Conservation (phyloP, 2,113 vertebrate genomes). For the Stercorarius parasiticus region DNA sequence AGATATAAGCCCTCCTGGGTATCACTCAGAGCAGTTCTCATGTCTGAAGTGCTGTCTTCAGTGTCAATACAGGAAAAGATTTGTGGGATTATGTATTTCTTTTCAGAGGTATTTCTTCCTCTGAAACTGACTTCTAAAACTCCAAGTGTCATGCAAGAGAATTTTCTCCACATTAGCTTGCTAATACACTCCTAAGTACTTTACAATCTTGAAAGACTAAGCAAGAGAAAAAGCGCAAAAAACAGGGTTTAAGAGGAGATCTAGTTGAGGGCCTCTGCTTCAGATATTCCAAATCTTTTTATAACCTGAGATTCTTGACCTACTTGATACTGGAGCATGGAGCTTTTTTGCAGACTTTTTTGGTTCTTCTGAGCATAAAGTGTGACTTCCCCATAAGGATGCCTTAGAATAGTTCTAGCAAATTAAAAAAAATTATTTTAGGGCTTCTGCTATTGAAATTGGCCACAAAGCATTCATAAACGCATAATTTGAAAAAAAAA, state of each 20-base stretch:
- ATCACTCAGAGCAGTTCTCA: neutral
- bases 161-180: neutral
- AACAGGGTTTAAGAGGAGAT: neutral
- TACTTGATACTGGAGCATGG: neutral
- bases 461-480: neutral
- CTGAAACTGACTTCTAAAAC: neutral
- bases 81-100: neutral
- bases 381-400: neutral
- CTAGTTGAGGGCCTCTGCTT: slow-evolving; percentile 21
- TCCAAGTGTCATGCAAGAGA: neutral
- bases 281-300: slow-evolving; percentile 26
- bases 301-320: neutral
- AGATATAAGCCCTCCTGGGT: neutral
- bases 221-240: slow-evolving; percentile 15
- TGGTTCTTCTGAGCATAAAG: neutral
- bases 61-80: neutral
- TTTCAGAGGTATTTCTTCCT: neutral
- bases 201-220: neutral
- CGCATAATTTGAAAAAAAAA: neutral
- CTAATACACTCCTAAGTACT: neutral
- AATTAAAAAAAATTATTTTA: neutral
- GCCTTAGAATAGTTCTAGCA: neutral
- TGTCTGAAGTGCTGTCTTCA: neutral
- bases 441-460: neutral
- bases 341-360: neutral